Evolutionary conservation across 2,888 invertebrate species (phyloP), one percentile per base, ranked within the genome.

Genomic region (Coecobrya sp.): DNA sequence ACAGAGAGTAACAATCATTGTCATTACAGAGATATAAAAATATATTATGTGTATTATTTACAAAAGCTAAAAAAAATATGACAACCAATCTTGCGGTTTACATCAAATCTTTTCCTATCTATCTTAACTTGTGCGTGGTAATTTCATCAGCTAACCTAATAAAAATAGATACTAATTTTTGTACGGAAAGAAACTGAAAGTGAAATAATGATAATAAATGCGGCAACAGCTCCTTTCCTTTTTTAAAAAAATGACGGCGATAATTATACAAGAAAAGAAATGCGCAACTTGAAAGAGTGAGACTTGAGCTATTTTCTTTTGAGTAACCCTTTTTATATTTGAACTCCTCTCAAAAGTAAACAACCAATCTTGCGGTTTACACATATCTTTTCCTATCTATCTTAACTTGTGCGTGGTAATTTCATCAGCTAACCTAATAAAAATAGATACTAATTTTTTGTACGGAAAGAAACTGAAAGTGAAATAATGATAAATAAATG

Each of bases 381-480:
- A 19, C 36, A n/a, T n/a, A n/a, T n/a, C n/a, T n/a, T 36, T 7
- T 36, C 36, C 36, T 36, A 36, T 36, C 1, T 49, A 11, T 1
- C 13, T 49, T 49, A 11, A 10, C 10, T 10, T 49, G 49, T 49
- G 49, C 49, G 49, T 49, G 49, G 3, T 1, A 7, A 49, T 13
- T 49, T 49, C 36, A 36, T 36, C 36, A 36, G 13, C 10, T 49
- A 13, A 10, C 49, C 13, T 49, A 10, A 49, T 49, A 55, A 55
- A n/a, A 55, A 19, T 19, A 55, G n/a, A 19, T 19, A 55, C 8
- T 2, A 55, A 19, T 55, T 25, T 55, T 8, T 27, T 65, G 65
- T 11, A 65, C 65, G 65, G 27, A 65, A 65, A 65, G 68, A 70
- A 70, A 70, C 36, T 70, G 68, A 70, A 70, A 70, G 68, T 70